Percentiles rank a stretch among this genome's conserved stretches.
Evolutionary conservation across 2,113 vertebrate species (phyloP).

Genomic region (Psophia crepitans): DNA sequence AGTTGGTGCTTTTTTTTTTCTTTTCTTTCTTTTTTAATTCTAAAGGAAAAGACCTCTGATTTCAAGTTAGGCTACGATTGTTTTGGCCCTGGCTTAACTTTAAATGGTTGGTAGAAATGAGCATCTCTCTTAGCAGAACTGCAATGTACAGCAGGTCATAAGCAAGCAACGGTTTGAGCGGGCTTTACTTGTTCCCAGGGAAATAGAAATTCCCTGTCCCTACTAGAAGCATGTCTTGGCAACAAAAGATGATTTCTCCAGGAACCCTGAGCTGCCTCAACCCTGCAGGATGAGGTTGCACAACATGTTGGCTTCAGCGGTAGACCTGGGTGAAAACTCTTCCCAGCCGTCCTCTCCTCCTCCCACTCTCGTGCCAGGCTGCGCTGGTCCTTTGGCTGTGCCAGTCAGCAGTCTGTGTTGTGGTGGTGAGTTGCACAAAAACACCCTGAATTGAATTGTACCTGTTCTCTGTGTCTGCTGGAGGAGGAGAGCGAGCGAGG

Average conservation of each 20-base stretch:
- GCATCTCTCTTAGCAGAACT: not conserved
- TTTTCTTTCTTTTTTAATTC: not conserved
- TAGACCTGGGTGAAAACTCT: not conserved
- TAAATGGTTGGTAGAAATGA: not conserved
- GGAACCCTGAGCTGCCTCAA: not conserved
- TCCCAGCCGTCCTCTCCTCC: not conserved
- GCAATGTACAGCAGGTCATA: not conserved
- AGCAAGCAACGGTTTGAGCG: not conserved
- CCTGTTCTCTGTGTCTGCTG: not conserved
- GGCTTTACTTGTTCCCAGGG: not conserved
- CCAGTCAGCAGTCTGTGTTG: not conserved
- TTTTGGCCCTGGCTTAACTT: not conserved
- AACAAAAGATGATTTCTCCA: not conserved
- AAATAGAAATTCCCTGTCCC: not conserved
- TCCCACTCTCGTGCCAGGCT: rapidly evolving
- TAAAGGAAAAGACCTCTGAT: not conserved
- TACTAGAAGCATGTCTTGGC: not conserved
- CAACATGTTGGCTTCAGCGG: not conserved
- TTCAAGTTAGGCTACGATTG: not conserved
- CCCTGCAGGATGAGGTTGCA: not conserved
- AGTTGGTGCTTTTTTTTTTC: not conserved
- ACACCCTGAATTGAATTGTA: rapidly evolving
- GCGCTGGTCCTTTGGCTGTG: not conserved
- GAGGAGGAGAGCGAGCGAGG: rapidly evolving
- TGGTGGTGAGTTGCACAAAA: not conserved